Base-by-base conservation (phyloP, 2,797 vertebrate species). In the Eleutherodactylus coqui region DNA sequence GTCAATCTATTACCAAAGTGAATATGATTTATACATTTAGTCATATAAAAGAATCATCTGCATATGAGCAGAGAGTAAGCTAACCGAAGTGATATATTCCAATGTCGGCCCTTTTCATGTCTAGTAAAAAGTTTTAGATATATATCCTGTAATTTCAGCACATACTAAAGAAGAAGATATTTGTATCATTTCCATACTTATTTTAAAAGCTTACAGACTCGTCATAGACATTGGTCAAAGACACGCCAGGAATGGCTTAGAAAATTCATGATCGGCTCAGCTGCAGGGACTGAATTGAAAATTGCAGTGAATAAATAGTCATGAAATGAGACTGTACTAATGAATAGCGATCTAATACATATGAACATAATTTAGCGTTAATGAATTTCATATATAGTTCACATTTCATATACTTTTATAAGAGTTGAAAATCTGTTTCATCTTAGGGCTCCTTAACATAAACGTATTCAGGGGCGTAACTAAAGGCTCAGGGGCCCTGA, bases 151-250 rank as follows among this genome's bases (percentile, higher is more conserved):
- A 62, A 60, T 75, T 41, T 47, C 62, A 32, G 27, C 55, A 76
- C 21, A 8, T 34, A n/a, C 19, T 36, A 32, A 1, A 27, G 11
- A 36, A 67, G 70, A 62, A 70, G 17, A 80, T 60, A 32, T n/a
- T n/a, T n/a, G 36, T 11, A 38, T 29, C 11, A 62, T 64, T 82
- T 72, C 21, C 70, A 75, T 53, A 76, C 76, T 55, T 53, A 81
- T 75, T 86, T 86, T 69, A 43, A 36, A 49, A 80, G 38, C 60
- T 62, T 73, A 62, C 49, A 36, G 62, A 53, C 58, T 43, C 60
- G 67, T 69, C 38, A 55, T 83, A 41, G 34, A 60, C 85, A 77
- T 53, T 86, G 77, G 79, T 81, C 79, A 81, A 60, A 32, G 45
- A 79, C 34, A 51, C 34, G 41, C 9, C 2, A 75, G 72, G 24